A percentile compares a stretch with the other conserved stretches of the same genome.
phyloP scores from a whole-genome alignment of 1,140 invertebrate genomes.

The Neodiprion pinetum region DNA sequence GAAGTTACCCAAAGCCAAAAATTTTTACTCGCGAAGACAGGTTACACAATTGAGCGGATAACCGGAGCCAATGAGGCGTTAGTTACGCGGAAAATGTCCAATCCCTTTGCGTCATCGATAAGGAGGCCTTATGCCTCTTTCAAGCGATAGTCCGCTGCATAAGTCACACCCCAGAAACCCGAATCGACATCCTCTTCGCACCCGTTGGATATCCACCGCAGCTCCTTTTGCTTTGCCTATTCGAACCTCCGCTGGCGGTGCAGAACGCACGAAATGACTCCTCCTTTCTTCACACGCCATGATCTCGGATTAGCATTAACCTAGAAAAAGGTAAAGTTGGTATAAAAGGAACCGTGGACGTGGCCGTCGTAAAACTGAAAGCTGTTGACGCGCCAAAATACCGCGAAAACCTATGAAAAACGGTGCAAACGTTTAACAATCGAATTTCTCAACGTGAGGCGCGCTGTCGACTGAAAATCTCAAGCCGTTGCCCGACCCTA shows the following conservation, averaged over 20 bases:
- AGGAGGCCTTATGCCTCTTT: not conserved
- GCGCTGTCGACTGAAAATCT: not conserved
- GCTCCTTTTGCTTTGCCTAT: not conserved
- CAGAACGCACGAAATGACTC: not conserved
- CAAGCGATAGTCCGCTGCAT: not conserved
- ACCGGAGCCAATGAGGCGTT: not conserved
- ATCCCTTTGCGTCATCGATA: not conserved
- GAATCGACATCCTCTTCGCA: not conserved
- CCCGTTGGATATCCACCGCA: not conserved
- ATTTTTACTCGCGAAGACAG: not conserved
- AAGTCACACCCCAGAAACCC: not conserved
- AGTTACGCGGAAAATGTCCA: not conserved
- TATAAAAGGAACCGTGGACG: constrained; percentile 5
- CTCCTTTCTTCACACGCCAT: not conserved
- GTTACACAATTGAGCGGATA: not conserved
- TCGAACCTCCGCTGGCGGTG: not conserved
- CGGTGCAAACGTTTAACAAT: not conserved
- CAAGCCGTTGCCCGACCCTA: not conserved
- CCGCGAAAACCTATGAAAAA: not conserved
- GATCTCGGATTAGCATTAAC: constrained; percentile 4
- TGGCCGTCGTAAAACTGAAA: constrained; percentile 7
- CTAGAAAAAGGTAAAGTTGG: constrained; percentile 2
- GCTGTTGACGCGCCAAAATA: not conserved
- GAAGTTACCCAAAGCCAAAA: no score
- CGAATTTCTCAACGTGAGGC: not conserved